These are phyloP conservation scores for Pseudococcus jackbeardsleyi DNA, from an alignment of 2,888 invertebrate species.

Conservation along the genomic window DNA sequence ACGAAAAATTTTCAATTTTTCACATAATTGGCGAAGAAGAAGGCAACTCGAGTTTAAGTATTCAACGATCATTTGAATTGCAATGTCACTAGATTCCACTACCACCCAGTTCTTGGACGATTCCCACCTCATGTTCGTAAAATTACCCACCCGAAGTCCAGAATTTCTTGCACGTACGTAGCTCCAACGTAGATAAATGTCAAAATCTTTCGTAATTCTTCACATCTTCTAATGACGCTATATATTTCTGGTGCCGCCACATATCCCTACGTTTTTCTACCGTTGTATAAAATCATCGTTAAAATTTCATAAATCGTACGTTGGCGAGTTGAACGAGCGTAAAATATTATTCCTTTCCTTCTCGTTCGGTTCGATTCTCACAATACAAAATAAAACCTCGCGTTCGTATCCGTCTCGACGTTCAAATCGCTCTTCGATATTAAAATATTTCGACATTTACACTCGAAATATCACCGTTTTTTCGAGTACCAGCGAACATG, in stretches of 20 bases:
- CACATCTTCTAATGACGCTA: neutral
- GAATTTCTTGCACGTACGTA: too few relatives aligned
- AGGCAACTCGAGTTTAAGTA: too few relatives aligned
- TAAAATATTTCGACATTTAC: conserved; percentile 40
- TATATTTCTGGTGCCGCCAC: neutral
- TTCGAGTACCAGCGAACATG: neutral
- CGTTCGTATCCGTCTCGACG: neutral
- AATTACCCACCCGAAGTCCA: too few relatives aligned
- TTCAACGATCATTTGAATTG: too few relatives aligned
- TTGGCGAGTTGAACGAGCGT: neutral
- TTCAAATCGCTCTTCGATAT: neutral
- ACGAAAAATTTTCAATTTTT: too few relatives aligned
- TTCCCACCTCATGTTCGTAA: too few relatives aligned
- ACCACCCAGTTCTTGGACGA: too few relatives aligned
- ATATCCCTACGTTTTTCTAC: neutral
- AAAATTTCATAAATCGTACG: conserved; percentile 4
- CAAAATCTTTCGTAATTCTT: neutral
- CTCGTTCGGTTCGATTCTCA: neutral
- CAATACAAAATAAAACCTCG: neutral
- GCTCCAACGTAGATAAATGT: too few relatives aligned
- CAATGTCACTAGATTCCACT: too few relatives aligned
- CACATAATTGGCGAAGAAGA: too few relatives aligned
- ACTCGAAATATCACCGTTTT: conserved; percentile 1
- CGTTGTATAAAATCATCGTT: conserved; percentile 25
- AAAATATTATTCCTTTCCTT: neutral